Base-by-base conservation (phyloP, 2,113 vertebrate species). In the Protomyctophum bolini region DNA sequence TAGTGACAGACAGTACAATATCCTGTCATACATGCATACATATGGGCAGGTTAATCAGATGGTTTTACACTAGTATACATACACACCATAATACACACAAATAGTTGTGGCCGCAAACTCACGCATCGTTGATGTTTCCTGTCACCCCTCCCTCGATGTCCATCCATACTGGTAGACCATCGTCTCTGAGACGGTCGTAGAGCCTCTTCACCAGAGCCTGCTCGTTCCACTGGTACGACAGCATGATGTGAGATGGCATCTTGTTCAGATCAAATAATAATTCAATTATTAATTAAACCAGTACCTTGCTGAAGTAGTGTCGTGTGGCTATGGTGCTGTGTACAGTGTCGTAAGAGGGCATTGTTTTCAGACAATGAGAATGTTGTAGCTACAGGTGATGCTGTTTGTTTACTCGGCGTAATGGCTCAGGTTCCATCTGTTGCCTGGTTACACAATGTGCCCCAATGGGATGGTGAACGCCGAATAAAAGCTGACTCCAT, bases 221-320 rank as follows among this genome's bases (percentile, higher is more conserved):
- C 52, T 83, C 63, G 0, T 89, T 78, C 87, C 82, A 84, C 76
- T 87, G 84, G 76, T 87, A 91, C 5, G 87, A 88, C 14, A 88
- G 80, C 86, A 88, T 86, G 2, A 90, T 65, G 28, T 89, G 86
- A 68, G 72, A 52, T 0, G 83, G 67, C 87, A 60, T 90, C 14
- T 75, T 68, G 3, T 10, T 9, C 28, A 50, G 28, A 49, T 7
- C 28, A 56, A 6, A 7, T 7, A 10, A 45, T 41, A 6, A 59
- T 59, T 5, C 4, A 51, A 29, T 2, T 7, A 71, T 10, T 10
- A 54, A 66, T 49, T 0, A 9, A 10, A 66, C 21, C 49, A 29
- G 10, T 41, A 0, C 7, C 5, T 62, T 64, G 8, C n/a, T 68
- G 14, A 55, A n/a, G 8, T 60, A 66, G 63, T 0, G 65, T 3